Evolutionary conservation across 2,888 invertebrate species (phyloP).

Genomic region (Rhimphoctona megacephalus): DNA sequence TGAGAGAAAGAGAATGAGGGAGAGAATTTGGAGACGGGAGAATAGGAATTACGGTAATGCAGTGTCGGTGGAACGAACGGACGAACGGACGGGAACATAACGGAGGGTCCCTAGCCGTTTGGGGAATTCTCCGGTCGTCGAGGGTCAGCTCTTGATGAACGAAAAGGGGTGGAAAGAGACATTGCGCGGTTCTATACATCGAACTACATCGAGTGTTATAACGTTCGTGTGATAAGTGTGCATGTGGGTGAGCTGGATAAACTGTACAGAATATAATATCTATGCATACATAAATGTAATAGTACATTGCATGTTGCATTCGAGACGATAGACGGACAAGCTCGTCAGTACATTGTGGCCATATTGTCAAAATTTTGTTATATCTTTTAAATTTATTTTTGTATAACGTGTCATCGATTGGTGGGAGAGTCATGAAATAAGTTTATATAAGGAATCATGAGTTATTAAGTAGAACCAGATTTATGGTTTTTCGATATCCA

Average conservation of each 20-base stretch:
- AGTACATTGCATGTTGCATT: conserved; percentile 26
- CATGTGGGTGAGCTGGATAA: conserved; percentile 31
- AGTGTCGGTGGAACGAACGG: conserved; percentile 62
- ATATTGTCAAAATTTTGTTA: not conserved
- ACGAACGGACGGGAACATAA: conserved; percentile 54
- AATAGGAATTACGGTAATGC: conserved; percentile 73
- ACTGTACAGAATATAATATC: conserved; percentile 42
- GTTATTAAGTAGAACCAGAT: not conserved
- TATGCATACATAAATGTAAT: conserved; percentile 18
- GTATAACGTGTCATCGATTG: not conserved
- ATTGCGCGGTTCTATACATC: conserved; percentile 55
- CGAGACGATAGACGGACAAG: conserved; percentile 18
- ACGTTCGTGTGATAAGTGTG: conserved; percentile 8
- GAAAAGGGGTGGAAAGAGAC: conserved; percentile 50
- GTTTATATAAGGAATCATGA: not conserved
- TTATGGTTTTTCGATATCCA: not conserved
- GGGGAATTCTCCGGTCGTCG: conserved; percentile 68
- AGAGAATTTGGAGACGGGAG: conserved; percentile 51
- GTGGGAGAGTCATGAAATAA: not conserved
- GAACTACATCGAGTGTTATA: conserved; percentile 46
- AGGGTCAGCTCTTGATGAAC: conserved; percentile 64
- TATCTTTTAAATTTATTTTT: not conserved
- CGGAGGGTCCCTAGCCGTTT: conserved; percentile 58
- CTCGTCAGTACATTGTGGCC: not conserved
- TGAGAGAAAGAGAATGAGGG: conserved; percentile 27